A percentile compares a stretch with the other conserved stretches of the same genome.
phyloP scores from a whole-genome alignment of 1,140 invertebrate species.

The Pinna nobilis region DNA sequence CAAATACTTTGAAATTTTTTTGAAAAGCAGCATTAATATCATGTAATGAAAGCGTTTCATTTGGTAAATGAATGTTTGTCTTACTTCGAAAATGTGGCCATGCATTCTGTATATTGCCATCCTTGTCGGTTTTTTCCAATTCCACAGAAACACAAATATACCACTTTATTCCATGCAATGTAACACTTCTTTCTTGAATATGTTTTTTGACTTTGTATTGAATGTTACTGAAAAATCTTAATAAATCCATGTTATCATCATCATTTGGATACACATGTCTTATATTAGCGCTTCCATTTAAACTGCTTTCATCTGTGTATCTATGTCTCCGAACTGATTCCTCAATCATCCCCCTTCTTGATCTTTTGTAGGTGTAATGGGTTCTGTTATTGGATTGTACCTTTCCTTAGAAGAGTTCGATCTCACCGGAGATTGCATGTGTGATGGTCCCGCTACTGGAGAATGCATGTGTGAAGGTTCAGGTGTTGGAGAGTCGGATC shows the following conservation, averaged over 20 bases:
- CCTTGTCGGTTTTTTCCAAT: background rate
- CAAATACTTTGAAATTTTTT: background rate
- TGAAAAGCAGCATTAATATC: slow-evolving; percentile 7
- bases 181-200: background rate
- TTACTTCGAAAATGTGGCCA: slow-evolving; percentile 3
- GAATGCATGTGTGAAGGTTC: background rate
- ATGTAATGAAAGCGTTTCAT: background rate
- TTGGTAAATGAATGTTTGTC: background rate
- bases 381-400: no score
- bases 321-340: background rate
- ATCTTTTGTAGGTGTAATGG: background rate
- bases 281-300: background rate
- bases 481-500: background rate
- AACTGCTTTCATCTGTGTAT: background rate
- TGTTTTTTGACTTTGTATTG: slow-evolving; percentile 6
- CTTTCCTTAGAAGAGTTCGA: no score
- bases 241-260: background rate
- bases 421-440: background rate
- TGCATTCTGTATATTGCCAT: background rate
- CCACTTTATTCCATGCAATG: slow-evolving; percentile 5
- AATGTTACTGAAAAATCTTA: slow-evolving; percentile 9
- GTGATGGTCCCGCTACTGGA: background rate
- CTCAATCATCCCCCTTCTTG: background rate
- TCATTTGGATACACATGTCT: background rate
- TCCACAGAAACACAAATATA: slow-evolving; percentile 3